Percentiles rank a stretch among this genome's conserved stretches.
These are phyloP conservation scores for Anoplopoma fimbria DNA, from an alignment of 2,113 vertebrate genomes.

Conservation along the genomic window DNA sequence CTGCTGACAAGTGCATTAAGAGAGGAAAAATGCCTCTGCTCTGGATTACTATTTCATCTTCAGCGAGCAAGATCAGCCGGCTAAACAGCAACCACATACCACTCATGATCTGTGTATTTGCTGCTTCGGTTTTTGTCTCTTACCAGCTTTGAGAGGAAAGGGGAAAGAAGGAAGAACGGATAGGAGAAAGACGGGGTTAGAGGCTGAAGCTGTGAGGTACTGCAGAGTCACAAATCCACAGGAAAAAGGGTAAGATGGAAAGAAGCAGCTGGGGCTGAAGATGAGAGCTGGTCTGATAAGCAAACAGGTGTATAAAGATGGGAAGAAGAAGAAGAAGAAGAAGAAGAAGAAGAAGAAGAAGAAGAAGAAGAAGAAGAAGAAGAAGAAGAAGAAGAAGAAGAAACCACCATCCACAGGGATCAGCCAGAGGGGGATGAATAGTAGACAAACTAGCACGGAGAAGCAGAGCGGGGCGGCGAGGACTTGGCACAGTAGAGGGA, in stretches of 20 bases:
- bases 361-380: not conserved
- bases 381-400: not conserved
- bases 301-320: constrained; percentile 25
- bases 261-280: constrained; percentile 24
- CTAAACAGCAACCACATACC: constrained; percentile 11
- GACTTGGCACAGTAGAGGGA: constrained; percentile 32
- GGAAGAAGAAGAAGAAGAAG: not conserved
- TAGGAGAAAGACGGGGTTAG: constrained; percentile 19
- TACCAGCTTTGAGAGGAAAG: constrained; percentile 6
- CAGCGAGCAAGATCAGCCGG: not conserved
- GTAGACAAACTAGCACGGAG: constrained; percentile 39
- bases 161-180: not conserved
- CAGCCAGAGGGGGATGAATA: constrained; percentile 28
- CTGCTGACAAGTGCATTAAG: constrained; percentile 60
- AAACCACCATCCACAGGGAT: constrained; percentile 1
- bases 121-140: not conserved
- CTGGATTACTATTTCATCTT: constrained; percentile 21
- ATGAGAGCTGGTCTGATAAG: constrained; percentile 43
- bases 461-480: constrained; percentile 26
- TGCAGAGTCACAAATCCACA: constrained; percentile 33
- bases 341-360: not conserved
- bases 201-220: constrained; percentile 28
- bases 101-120: constrained; percentile 1
- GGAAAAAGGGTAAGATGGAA: constrained; percentile 4
- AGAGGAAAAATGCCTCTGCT: constrained; percentile 7